Evolutionary conservation across 2,797 vertebrate species (phyloP).

Genomic region (Sarcoramphus papa): DNA sequence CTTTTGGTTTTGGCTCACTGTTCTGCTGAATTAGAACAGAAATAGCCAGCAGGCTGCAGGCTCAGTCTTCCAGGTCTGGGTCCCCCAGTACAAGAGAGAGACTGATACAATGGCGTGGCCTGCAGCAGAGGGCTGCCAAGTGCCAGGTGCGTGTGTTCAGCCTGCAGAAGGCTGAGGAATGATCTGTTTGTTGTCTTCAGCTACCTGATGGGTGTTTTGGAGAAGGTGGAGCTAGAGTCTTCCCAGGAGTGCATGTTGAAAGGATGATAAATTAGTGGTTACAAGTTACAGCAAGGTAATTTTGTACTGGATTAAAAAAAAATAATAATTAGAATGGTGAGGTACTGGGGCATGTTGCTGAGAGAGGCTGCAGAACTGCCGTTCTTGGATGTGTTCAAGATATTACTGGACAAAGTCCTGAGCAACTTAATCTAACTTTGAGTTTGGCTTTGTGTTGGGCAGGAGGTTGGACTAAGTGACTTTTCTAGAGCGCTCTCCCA

Average conservation of each 20-base stretch:
- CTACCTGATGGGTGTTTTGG: background rate
- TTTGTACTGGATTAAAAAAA: background rate
- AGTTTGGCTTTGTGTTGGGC: background rate
- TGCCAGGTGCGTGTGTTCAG: background rate
- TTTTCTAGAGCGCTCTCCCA: background rate
- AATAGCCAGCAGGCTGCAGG: background rate
- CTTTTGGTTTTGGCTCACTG: background rate
- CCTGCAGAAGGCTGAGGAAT: background rate
- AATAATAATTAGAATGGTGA: background rate
- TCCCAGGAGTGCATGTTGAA: background rate
- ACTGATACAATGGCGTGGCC: background rate
- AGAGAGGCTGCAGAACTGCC: background rate
- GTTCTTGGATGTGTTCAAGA: background rate
- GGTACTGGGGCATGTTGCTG: background rate
- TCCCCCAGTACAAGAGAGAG: background rate
- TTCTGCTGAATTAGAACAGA: background rate
- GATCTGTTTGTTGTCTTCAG: background rate
- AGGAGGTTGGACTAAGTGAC: background rate
- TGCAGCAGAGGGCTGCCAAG: background rate
- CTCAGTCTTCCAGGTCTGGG: background rate
- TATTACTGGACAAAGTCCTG: background rate
- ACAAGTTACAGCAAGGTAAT: constrained; percentile 2
- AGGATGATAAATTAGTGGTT: constrained; percentile 14
- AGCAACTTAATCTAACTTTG: background rate
- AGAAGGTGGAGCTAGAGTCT: background rate